Conservation (phyloP, 2,888 invertebrate species). For the Ormyrus thymus region DNA sequence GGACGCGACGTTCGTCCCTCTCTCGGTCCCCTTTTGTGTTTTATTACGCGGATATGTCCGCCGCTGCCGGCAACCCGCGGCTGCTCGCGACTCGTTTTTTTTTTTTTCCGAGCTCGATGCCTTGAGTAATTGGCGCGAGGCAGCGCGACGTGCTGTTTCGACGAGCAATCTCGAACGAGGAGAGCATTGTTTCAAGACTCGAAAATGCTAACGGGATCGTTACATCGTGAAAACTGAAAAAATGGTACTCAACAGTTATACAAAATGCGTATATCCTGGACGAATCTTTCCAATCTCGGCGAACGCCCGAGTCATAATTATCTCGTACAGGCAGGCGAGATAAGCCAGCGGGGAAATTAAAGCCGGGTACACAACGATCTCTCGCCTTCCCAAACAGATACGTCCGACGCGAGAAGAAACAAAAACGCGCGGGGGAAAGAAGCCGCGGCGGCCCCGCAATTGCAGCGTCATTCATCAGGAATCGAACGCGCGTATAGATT, state of each 20-base stretch:
- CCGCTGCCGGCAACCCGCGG: neutral
- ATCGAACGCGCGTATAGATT: conserved; percentile 52
- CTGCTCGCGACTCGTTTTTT: neutral
- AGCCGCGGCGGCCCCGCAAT: conserved; percentile 50
- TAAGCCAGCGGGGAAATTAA: conserved; percentile 6
- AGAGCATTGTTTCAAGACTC: neutral
- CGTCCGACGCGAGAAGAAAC: neutral
- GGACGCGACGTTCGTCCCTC: neutral
- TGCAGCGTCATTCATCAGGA: conserved; percentile 68
- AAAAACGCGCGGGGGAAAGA: neutral
- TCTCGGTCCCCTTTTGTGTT: neutral
- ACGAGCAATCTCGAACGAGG: neutral
- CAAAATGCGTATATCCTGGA: no score
- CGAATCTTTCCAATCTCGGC: neutral
- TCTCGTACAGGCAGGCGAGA: neutral
- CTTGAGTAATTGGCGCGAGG: conserved; percentile 16
- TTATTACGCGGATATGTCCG: conserved; percentile 15
- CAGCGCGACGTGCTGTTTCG: neutral
- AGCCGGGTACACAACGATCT: neutral
- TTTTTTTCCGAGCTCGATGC: conserved; percentile 11
- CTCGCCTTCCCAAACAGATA: conserved; percentile 8
- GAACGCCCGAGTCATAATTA: conserved; percentile 24
- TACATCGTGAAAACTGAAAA: neutral
- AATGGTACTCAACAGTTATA: no score
- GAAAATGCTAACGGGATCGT: neutral